Conservation (phyloP, 2,797 vertebrate genomes). For the Schizopygopsis pylzovi region DNA sequence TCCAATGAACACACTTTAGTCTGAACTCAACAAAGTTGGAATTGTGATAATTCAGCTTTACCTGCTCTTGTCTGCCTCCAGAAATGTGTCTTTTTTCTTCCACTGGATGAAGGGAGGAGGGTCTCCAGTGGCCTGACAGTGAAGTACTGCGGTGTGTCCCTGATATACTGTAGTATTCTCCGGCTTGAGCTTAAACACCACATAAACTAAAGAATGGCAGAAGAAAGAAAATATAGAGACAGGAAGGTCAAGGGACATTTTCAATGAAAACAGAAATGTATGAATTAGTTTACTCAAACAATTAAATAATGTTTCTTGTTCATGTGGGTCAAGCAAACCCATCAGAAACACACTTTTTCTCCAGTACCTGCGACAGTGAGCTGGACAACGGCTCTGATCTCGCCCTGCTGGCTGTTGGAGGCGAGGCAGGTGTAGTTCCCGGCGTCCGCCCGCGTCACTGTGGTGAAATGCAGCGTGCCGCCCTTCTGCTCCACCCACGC, state of each 20-base stretch:
- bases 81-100: constrained; percentile 85
- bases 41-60: constrained; percentile 57
- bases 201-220: constrained; percentile 74
- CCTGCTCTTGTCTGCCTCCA: constrained; percentile 78
- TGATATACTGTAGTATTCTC: constrained; percentile 87
- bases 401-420: constrained; percentile 83
- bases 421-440: constrained; percentile 88
- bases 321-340: neutral
- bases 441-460: constrained; percentile 79
- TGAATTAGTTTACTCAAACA: neutral
- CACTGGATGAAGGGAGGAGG: constrained; percentile 85
- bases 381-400: constrained; percentile 82
- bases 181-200: constrained; percentile 85
- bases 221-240: neutral
- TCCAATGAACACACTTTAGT: neutral
- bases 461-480: constrained; percentile 80
- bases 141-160: constrained; percentile 85
- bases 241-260: neutral
- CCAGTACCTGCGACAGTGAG: constrained; percentile 84
- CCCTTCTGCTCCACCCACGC: constrained; percentile 77
- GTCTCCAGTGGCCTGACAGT: constrained; percentile 87
- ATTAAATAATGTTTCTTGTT: neutral
- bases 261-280: neutral
- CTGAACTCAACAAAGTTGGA: neutral
- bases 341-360: neutral